Base-by-base conservation (phyloP, 92 coral and sea anemone genomes). In the Epizoanthus rinbou region DNA sequence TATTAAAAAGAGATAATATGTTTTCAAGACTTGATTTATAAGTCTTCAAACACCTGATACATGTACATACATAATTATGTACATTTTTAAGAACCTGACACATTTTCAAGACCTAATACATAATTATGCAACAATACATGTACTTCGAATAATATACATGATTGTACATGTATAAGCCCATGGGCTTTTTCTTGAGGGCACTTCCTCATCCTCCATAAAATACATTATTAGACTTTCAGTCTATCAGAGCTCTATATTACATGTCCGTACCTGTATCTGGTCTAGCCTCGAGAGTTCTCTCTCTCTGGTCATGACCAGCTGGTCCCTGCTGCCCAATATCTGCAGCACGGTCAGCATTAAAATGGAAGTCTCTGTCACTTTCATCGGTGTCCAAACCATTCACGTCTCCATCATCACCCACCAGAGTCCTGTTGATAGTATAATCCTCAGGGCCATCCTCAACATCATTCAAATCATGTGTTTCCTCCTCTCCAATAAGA, bases 231-330 rank as follows among this genome's bases (percentile, higher is more conserved):
- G 1, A 47, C 53, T 47, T 47, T 47, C 53, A 47, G 53, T 65
- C 33, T 16, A 50, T 81, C 21, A 23, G 64, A 5, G 18, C 67
- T 11, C 35, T 21, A 2, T 35, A 35, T 35, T 35, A 35, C 39
- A 35, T 35, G 39, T 35, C 4, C 39, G 39, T 58, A 89, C 90
- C 85, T 53, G 90, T 86, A 69, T 90, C 88, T 52, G 88, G 88
- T 65, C 92, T 89, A 74, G 69, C 24, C 39, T 76, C 69, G 0
- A 60, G 54, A 39, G 82, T 73, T 75, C 28, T 64, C 82, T 84
- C 39, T 74, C 85, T 53, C 67, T 86, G 80, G 74, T 79, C 72
- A 25, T 68, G 71, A 25, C 80, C 50, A 10, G n/a, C 8, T 10
- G 53, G 11, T 19, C 41, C 74, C 16, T 54, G 41, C 1, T 66